Conservation (phyloP, 2,797 vertebrate species). For the Chiroxiphia lanceolata region DNA sequence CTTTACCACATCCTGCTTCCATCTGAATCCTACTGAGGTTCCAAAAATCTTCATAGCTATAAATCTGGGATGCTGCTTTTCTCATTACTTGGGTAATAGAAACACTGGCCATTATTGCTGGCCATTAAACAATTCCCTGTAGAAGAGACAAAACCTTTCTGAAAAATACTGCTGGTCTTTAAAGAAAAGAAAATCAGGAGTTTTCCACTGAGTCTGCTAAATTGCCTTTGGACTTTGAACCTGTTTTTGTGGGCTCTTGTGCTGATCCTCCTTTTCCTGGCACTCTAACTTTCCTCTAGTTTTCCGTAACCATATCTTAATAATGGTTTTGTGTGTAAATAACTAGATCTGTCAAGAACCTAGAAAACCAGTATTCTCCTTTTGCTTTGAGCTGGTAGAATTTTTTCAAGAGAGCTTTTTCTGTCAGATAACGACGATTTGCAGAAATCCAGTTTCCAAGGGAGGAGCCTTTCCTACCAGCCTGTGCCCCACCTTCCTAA, state of each 20-base stretch:
- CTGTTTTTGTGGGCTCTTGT: background rate
- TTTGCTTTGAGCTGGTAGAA: background rate
- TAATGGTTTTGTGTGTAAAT: background rate
- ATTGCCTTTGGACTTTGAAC: background rate
- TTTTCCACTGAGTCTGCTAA: background rate
- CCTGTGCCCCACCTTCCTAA: background rate
- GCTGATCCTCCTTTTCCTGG: background rate
- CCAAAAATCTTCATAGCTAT: background rate
- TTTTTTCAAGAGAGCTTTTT: background rate
- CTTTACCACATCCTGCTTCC: background rate
- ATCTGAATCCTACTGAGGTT: background rate
- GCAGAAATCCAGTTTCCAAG: background rate
- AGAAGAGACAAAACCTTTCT: background rate
- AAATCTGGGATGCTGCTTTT: background rate
- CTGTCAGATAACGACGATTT: background rate
- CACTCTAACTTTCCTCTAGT: background rate
- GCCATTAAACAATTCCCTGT: background rate
- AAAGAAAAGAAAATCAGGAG: background rate
- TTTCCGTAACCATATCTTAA: background rate
- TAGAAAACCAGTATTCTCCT: background rate
- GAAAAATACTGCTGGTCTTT: background rate
- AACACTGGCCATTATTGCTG: background rate
- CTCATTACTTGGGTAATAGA: background rate
- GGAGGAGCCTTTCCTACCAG: background rate
- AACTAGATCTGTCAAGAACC: background rate